Evolutionary conservation across 1,140 invertebrate species (phyloP).

Genomic region (Dendroctonus valens): DNA sequence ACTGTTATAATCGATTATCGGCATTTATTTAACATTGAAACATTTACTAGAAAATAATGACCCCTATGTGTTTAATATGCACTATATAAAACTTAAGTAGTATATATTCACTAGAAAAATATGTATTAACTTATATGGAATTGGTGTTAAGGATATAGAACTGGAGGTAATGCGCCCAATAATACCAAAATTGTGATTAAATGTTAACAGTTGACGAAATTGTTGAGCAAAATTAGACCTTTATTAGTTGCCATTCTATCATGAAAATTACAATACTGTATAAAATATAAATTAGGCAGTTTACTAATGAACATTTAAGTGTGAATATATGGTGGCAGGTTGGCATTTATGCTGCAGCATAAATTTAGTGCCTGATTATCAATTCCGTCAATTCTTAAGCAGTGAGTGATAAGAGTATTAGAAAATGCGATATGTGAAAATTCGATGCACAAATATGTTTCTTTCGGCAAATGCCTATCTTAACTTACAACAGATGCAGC

Average conservation of each 20-base stretch:
- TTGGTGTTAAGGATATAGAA: conserved; percentile 18
- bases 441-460: too few relatives aligned
- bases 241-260: background rate
- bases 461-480: too few relatives aligned
- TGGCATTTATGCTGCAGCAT: too few relatives aligned
- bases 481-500: too few relatives aligned
- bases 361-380: too few relatives aligned
- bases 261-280: background rate
- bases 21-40: conserved; percentile 12
- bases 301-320: too few relatives aligned
- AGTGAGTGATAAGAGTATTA: too few relatives aligned
- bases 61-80: background rate
- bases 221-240: background rate
- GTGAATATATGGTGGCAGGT: too few relatives aligned
- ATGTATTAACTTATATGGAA: conserved; percentile 20
- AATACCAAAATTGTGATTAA: conserved; percentile 2
- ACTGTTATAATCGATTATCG: background rate
- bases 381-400: too few relatives aligned
- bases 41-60: conserved; percentile 23
- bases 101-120: conserved; percentile 25
- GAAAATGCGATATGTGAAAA: too few relatives aligned
- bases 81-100: conserved; percentile 4
- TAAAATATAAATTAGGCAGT: background rate
- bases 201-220: background rate
- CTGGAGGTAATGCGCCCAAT: background rate